Conservation (phyloP, 2,113 vertebrate genomes). For the Aspiorhynchus laticeps region DNA sequence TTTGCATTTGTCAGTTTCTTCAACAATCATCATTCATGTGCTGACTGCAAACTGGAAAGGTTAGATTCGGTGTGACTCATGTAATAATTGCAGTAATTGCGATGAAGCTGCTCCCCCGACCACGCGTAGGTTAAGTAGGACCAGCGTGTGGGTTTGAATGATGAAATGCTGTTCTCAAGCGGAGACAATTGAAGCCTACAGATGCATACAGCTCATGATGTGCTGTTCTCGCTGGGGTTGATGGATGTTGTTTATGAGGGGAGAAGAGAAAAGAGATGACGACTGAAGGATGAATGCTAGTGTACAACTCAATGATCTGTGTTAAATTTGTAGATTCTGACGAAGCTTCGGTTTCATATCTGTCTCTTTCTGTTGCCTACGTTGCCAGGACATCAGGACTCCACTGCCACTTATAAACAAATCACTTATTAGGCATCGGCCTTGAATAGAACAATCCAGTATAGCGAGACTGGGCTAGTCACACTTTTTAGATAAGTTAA, state of each 20-base stretch:
- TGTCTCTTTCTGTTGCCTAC: slow-evolving; percentile 43
- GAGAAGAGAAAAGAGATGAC: slow-evolving; percentile 7
- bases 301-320: slow-evolving; percentile 46
- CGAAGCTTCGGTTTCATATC: slow-evolving; percentile 14
- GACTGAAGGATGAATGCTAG: slow-evolving; percentile 26
- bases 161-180: slow-evolving; percentile 33
- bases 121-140: slow-evolving; percentile 42
- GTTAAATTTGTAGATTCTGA: slow-evolving; percentile 35
- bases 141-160: slow-evolving; percentile 49
- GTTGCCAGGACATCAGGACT: slow-evolving; percentile 11
- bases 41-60: slow-evolving; percentile 4
- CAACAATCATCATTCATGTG: not conserved
- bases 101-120: slow-evolving; percentile 26
- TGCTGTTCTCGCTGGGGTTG: not conserved
- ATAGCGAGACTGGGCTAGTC: not conserved
- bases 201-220: slow-evolving; percentile 2
- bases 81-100: slow-evolving; percentile 57
- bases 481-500: not conserved
- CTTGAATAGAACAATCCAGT: not conserved
- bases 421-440: not conserved
- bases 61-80: slow-evolving; percentile 48
- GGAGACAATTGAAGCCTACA: not conserved
- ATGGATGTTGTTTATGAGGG: slow-evolving; percentile 29
- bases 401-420: not conserved
- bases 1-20: not conserved